phyloP scores from a whole-genome alignment of 2,797 vertebrate species.

The Hemitrygon akajei region DNA sequence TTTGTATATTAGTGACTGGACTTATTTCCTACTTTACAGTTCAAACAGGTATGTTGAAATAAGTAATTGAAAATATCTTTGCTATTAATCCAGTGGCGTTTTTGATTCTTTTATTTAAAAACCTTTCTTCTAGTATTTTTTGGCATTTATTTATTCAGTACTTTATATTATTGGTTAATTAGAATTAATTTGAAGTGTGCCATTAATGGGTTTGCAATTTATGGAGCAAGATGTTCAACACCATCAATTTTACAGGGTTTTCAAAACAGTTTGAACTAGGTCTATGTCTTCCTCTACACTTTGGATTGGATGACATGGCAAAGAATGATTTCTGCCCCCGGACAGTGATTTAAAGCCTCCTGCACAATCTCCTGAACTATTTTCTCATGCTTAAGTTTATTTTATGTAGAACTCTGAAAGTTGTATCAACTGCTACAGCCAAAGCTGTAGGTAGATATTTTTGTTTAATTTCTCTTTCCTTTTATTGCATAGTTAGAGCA shows the following conservation, averaged over 20 bases:
- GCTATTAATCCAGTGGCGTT: not conserved
- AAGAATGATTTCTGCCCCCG: not conserved
- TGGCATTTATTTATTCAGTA: not conserved
- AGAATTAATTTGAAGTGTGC: not conserved
- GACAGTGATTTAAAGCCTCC: not conserved
- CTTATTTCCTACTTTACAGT: not conserved
- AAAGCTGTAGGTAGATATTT: too few species aligned
- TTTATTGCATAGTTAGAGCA: too few species aligned
- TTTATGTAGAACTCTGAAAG: not conserved
- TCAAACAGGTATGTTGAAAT: slow-evolving; percentile 26
- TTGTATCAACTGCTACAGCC: not conserved
- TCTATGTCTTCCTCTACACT: not conserved
- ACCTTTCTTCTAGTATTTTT: not conserved
- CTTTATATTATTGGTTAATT: not conserved
- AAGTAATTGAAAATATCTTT: not conserved
- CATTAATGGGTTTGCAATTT: not conserved
- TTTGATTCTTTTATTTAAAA: not conserved
- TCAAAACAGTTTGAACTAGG: not conserved
- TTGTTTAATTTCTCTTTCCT: too few species aligned
- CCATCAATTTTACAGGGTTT: not conserved
- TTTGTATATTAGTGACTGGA: not conserved
- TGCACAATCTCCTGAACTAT: not conserved
- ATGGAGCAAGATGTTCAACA: not conserved
- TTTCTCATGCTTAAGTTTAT: not conserved
- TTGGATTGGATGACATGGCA: not conserved